Evolutionary conservation across 2,797 vertebrate genomes (phyloP).

Genomic region (Acanthornis magna): DNA sequence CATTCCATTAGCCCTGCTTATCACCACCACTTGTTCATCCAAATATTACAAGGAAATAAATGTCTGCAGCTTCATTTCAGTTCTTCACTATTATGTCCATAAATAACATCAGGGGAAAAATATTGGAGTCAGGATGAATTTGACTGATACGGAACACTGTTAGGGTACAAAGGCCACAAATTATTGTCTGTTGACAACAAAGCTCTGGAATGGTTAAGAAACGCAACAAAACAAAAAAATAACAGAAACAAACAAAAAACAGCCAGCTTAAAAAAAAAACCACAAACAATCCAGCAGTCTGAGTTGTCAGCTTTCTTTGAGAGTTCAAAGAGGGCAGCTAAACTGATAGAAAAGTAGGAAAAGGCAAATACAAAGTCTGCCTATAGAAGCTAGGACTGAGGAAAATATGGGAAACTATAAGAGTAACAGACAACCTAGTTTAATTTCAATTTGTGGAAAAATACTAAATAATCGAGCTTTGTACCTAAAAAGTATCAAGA

Average conservation of each 20-base stretch:
- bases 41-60: not conserved
- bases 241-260: not conserved
- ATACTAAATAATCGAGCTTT: not conserved
- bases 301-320: not conserved
- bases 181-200: not conserved
- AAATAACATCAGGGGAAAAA: not conserved
- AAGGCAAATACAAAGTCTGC: not conserved
- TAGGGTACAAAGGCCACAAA: not conserved
- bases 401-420: not conserved
- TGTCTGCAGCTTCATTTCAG: not conserved
- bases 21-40: not conserved
- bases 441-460: not conserved
- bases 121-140: not conserved
- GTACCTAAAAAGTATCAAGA: not conserved
- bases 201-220: not conserved
- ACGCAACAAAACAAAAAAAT: not conserved
- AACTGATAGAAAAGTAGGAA: not conserved
- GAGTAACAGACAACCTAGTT: not conserved
- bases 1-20: not conserved
- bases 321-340: not conserved
- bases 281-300: not conserved
- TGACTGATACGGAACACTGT: not conserved
- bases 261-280: accelerated
- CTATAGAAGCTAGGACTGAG: not conserved
- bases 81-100: not conserved